phyloP scores from a whole-genome alignment of 35 echinoderm and acorn worm species.

The Ptychodera flava region DNA sequence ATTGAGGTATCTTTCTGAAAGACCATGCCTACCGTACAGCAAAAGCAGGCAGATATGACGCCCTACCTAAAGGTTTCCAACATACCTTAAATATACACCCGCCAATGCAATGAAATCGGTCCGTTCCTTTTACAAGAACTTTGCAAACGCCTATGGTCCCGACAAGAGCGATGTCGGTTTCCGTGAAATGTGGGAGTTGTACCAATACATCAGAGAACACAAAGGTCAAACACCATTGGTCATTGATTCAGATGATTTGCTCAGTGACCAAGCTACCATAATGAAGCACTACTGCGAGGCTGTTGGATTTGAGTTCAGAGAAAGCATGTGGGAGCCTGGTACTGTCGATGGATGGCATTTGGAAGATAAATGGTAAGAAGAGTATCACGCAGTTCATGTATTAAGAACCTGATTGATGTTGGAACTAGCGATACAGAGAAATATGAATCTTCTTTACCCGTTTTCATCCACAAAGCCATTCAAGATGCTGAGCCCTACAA shows the following conservation, averaged over 20 bases:
- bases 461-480: background rate
- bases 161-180: background rate
- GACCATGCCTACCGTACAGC: background rate
- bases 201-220: slow-evolving; percentile 8
- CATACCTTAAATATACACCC: slow-evolving; percentile 42
- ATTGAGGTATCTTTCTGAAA: background rate
- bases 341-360: background rate
- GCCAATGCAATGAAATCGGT: slow-evolving; percentile 1
- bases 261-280: slow-evolving; percentile 32
- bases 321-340: slow-evolving; percentile 58
- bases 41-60: background rate
- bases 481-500: background rate
- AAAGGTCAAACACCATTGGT: slow-evolving; percentile 42
- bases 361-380: background rate
- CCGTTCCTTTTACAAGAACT: background rate
- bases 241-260: slow-evolving; percentile 61
- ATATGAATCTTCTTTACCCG: background rate
- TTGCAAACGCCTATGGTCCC: background rate
- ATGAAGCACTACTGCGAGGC: slow-evolving; percentile 52
- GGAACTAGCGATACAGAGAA: background rate
- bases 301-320: slow-evolving; percentile 40
- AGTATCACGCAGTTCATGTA: background rate
- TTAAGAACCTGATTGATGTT: background rate
- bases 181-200: slow-evolving; percentile 3
- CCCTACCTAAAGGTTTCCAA: slow-evolving; percentile 28